These are phyloP conservation scores for Drosophila robusta DNA, from an alignment of 2,888 invertebrate species.

Conservation along the genomic window DNA sequence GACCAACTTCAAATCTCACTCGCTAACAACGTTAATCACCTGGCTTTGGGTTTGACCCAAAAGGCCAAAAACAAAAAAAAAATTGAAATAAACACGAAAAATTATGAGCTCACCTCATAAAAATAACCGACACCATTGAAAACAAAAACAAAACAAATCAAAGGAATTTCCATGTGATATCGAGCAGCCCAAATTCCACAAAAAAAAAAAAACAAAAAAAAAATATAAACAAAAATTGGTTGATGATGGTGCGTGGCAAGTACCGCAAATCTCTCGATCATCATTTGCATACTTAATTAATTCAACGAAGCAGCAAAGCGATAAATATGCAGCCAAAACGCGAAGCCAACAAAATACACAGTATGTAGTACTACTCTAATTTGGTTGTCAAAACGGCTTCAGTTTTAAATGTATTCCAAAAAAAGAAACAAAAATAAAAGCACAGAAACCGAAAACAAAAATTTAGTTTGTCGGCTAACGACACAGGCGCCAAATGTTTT, in stretches of 20 bases:
- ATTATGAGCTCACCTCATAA: constrained; percentile 79
- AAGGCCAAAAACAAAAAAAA: constrained; percentile 41
- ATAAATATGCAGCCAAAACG: constrained; percentile 52
- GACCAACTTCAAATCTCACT: constrained; percentile 14
- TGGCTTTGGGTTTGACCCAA: constrained; percentile 56
- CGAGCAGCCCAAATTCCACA: constrained; percentile 60
- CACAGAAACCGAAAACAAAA: constrained; percentile 6
- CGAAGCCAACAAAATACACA: constrained; percentile 38
- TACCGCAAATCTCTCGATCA: constrained; percentile 65
- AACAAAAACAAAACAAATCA: constrained; percentile 17
- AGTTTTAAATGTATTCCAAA: constrained; percentile 48
- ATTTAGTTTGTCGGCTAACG: constrained; percentile 29
- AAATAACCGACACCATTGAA: constrained; percentile 61
- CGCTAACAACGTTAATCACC: constrained; percentile 48
- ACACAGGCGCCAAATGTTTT: constrained; percentile 76
- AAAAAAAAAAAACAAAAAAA: constrained; percentile 1
- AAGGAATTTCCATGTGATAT: constrained; percentile 69
- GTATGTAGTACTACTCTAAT: constrained; percentile 74
- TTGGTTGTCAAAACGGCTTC: constrained; percentile 77
- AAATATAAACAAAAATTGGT: not conserved
- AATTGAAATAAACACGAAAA: constrained; percentile 48
- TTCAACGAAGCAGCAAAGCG: constrained; percentile 52
- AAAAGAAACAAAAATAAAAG: constrained; percentile 16
- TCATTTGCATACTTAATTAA: constrained; percentile 77
- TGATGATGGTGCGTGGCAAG: constrained; percentile 74